Evolutionary conservation across 2,888 invertebrate species (phyloP).

Genomic region (Drosophila dives): DNA sequence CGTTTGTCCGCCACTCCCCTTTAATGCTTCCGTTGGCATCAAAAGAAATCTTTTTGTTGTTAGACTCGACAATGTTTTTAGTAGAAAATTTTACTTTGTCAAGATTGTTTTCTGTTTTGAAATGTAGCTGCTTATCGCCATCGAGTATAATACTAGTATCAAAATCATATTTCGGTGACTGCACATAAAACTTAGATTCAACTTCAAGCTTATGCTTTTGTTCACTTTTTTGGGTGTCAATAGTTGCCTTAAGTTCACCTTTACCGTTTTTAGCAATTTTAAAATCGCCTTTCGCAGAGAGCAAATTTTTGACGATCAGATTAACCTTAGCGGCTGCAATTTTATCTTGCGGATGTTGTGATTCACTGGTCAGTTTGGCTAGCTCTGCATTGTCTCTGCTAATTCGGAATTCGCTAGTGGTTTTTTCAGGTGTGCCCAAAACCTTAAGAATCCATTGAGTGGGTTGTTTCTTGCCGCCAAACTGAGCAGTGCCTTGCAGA

Average conservation of each 20-base stretch:
- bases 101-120: conserved; percentile 88
- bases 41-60: conserved; percentile 85
- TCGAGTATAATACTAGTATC: conserved; percentile 89
- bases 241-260: conserved; percentile 86
- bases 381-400: conserved; percentile 78
- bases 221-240: conserved; percentile 85
- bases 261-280: conserved; percentile 87
- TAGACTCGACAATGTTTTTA: conserved; percentile 86
- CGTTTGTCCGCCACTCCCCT: conserved; percentile 76
- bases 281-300: conserved; percentile 88
- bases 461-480: conserved; percentile 77
- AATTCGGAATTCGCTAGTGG: conserved; percentile 84
- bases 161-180: conserved; percentile 87
- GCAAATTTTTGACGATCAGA: conserved; percentile 87
- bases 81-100: conserved; percentile 87
- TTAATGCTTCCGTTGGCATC: conserved; percentile 72
- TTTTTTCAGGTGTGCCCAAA: conserved; percentile 81
- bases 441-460: conserved; percentile 75
- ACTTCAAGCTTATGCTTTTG: conserved; percentile 88
- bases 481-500: conserved; percentile 75
- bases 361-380: conserved; percentile 70
- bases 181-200: conserved; percentile 87
- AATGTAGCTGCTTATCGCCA: conserved; percentile 88
- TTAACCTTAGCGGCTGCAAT: conserved; percentile 85
- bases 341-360: conserved; percentile 82